A percentile compares a stretch with the other conserved stretches of the same genome.
These are phyloP conservation scores for Anomalospiza imberbis DNA, from an alignment of 2,797 vertebrate species.

Conservation along the genomic window DNA sequence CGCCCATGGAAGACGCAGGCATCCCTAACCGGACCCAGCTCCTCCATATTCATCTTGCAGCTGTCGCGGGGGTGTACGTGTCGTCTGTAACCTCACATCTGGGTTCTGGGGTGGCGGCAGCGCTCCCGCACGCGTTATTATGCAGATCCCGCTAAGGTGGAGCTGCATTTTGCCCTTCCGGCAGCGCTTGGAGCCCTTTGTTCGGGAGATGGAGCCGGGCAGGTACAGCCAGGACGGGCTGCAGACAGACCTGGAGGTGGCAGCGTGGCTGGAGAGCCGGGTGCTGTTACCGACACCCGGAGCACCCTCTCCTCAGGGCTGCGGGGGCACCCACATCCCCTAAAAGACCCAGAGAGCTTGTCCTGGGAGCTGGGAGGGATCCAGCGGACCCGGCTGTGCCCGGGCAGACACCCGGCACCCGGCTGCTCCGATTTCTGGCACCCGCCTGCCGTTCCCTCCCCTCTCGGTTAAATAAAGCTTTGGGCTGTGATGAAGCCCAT, in stretches of 20 bases:
- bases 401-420: fast-evolving
- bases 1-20: neutral
- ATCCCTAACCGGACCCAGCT: neutral
- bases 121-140: neutral
- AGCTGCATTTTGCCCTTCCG: neutral
- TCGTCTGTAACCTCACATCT: neutral
- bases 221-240: neutral
- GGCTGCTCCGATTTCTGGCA: conserved; percentile 24
- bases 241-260: neutral
- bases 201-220: neutral
- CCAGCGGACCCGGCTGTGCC: neutral
- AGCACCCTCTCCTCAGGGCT: neutral
- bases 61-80: neutral
- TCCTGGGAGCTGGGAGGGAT: neutral
- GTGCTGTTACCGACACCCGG: fast-evolving
- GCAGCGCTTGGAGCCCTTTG: neutral
- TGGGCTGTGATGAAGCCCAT: conserved; percentile 62
- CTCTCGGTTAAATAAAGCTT: conserved; percentile 59
- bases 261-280: neutral
- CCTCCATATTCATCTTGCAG: neutral
- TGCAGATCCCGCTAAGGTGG: neutral
- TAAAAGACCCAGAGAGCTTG: neutral
- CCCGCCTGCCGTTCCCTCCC: neutral
- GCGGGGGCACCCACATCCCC: neutral
- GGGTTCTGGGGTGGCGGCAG: neutral